Percentiles rank a stretch among this genome's conserved stretches.
Evolutionary conservation across 2,113 vertebrate species (phyloP).

Genomic region (Taxidea taxus): DNA sequence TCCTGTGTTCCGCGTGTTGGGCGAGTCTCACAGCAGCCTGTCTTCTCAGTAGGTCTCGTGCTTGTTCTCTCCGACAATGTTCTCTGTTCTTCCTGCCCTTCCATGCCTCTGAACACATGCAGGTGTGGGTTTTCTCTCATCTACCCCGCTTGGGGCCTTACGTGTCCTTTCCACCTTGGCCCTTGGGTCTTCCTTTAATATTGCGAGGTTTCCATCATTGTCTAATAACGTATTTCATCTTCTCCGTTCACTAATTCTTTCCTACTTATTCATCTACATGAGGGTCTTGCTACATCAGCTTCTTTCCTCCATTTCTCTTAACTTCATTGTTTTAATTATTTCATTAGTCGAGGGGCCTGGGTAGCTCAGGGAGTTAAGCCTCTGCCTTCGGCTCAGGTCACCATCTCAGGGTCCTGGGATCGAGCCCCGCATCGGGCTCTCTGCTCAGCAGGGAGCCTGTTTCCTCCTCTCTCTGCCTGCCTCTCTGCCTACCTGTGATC

Average conservation of each 20-base stretch:
- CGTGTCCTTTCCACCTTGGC: neutral
- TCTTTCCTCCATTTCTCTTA: neutral
- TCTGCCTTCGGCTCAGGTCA: too few relatives aligned
- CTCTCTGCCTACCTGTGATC: too few relatives aligned
- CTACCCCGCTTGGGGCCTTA: too few relatives aligned
- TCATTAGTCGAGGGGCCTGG: neutral
- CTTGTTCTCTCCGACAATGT: too few relatives aligned
- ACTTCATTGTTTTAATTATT: neutral
- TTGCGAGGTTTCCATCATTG: neutral
- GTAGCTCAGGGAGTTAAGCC: too few relatives aligned
- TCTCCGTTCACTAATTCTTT: neutral
- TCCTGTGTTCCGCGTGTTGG: neutral
- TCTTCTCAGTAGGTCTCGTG: too few relatives aligned
- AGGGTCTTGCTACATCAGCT: neutral
- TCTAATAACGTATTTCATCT: neutral
- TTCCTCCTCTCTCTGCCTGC: too few relatives aligned
- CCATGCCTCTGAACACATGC: too few relatives aligned
- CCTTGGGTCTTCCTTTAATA: neutral
- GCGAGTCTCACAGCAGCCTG: too few relatives aligned
- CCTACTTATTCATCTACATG: neutral
- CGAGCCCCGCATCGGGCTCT: too few relatives aligned
- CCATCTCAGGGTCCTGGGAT: too few relatives aligned
- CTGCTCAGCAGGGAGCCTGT: too few relatives aligned
- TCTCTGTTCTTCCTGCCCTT: neutral
- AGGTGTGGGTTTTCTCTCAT: neutral